A percentile compares a stretch with the other conserved stretches of the same genome.
Evolutionary conservation across 2,888 invertebrate genomes (phyloP).

Genomic region (Crocallis elinguaria): DNA sequence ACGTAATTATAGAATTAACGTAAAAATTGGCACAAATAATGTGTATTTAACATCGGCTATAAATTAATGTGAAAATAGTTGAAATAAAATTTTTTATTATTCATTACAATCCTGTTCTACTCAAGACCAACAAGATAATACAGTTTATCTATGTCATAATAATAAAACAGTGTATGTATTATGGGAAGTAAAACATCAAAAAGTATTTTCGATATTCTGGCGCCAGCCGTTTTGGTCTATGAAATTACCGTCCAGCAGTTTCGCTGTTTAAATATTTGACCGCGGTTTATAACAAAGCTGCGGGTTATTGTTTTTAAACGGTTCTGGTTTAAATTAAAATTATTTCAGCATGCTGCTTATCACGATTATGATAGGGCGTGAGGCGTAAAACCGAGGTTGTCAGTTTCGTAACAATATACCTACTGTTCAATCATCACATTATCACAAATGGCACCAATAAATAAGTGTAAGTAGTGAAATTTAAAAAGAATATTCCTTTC

Average conservation of each 20-base stretch:
- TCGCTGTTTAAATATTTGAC: slow-evolving; percentile 26
- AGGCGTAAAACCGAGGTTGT: too few species aligned
- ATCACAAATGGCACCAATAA: too few species aligned
- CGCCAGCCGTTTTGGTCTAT: slow-evolving; percentile 25
- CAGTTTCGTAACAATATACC: too few species aligned
- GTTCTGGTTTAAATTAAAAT: too few species aligned
- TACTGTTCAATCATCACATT: too few species aligned
- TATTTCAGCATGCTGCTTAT: too few species aligned
- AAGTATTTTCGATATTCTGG: slow-evolving; percentile 22
- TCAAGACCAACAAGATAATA: slow-evolving; percentile 26
- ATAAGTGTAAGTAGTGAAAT: too few species aligned
- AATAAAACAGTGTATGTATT: slow-evolving; percentile 24
- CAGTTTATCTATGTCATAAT: slow-evolving; percentile 28
- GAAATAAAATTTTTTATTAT: slow-evolving; percentile 24
- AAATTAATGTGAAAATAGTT: slow-evolving; percentile 27
- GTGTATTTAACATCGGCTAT: slow-evolving; percentile 12
- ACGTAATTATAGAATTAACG: slow-evolving; percentile 9
- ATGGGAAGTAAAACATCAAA: slow-evolving; percentile 23
- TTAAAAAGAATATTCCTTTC: too few species aligned
- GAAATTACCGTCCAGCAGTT: slow-evolving; percentile 22
- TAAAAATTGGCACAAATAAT: slow-evolving; percentile 24
- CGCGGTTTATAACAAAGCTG: slow-evolving; percentile 24
- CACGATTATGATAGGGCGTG: too few species aligned
- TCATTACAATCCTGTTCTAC: slow-evolving; percentile 23
- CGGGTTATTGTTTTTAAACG: slow-evolving; percentile 21